Evolutionary conservation across 2,797 vertebrate species (phyloP).

Genomic region (Rhinophrynus dorsalis): DNA sequence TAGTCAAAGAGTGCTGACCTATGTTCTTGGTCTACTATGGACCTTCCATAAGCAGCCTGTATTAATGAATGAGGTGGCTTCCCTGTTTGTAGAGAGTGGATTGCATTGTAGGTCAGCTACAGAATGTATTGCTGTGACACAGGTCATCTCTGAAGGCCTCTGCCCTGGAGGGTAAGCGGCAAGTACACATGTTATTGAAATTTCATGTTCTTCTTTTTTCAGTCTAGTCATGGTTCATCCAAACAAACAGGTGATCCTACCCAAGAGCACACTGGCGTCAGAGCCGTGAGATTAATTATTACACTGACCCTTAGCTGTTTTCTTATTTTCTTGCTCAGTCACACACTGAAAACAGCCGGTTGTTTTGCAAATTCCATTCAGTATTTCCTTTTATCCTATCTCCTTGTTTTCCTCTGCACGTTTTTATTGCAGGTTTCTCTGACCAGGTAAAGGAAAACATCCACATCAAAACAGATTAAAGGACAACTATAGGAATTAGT

Average conservation of each 20-base stretch:
- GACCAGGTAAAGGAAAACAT: background rate
- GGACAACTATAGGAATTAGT: background rate
- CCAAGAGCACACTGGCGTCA: slow-evolving; percentile 51
- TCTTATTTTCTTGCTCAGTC: slow-evolving; percentile 6
- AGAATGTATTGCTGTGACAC: background rate
- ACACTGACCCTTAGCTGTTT: slow-evolving; percentile 44
- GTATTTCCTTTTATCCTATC: background rate
- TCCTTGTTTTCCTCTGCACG: background rate
- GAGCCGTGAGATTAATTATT: slow-evolving; percentile 61
- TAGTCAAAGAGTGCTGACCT: too few species aligned
- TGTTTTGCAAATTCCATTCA: slow-evolving; percentile 39
- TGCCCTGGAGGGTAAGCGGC: slow-evolving; percentile 16
- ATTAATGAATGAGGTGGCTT: too few species aligned
- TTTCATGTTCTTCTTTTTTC: slow-evolving; percentile 9
- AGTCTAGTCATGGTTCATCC: slow-evolving; percentile 55
- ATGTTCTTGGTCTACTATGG: too few species aligned
- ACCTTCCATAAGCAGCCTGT: too few species aligned
- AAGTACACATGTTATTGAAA: slow-evolving; percentile 33
- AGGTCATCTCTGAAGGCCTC: background rate
- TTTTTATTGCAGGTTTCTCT: background rate
- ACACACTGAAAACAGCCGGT: background rate
- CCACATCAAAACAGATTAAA: background rate
- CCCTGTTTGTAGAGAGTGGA: background rate
- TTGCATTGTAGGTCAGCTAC: background rate
- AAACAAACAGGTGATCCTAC: slow-evolving; percentile 62